Conservation (phyloP, 2,888 invertebrate genomes). For the Disparrhopalites patrizii region DNA sequence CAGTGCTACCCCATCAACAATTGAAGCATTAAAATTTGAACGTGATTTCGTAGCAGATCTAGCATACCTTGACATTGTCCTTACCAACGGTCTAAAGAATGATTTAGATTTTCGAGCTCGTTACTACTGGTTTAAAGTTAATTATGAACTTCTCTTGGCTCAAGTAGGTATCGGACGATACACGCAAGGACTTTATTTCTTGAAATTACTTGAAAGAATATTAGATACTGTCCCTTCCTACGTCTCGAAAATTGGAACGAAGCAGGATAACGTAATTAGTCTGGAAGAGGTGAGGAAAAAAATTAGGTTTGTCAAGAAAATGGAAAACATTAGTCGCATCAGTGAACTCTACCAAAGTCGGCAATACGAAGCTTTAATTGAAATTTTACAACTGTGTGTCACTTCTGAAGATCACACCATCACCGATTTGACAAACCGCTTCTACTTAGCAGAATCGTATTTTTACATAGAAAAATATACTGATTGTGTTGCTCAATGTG, state of each 20-base stretch:
- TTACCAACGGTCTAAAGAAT: constrained; percentile 6
- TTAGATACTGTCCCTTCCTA: background rate
- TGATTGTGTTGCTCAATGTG: constrained; percentile 37
- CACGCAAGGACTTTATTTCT: constrained; percentile 4
- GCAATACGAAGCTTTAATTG: constrained; percentile 63
- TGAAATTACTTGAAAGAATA: constrained; percentile 1
- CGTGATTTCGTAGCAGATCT: background rate
- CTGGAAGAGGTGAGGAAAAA: constrained; percentile 60
- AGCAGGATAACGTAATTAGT: constrained; percentile 34
- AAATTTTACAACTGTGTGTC: constrained; percentile 55
- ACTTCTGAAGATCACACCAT: constrained; percentile 17
- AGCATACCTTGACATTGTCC: constrained; percentile 10
- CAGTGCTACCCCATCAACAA: background rate
- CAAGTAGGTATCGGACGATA: constrained; percentile 1
- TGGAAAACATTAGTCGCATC: constrained; percentile 42
- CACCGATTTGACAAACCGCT: constrained; percentile 29
- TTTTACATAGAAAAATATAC: constrained; percentile 22
- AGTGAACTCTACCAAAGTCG: constrained; percentile 61
- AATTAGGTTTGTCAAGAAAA: constrained; percentile 32
- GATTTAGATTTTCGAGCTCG: constrained; percentile 5
- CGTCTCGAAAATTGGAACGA: constrained; percentile 25
- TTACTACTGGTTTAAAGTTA: constrained; percentile 25
- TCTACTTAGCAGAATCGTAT: constrained; percentile 35
- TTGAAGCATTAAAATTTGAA: constrained; percentile 10
- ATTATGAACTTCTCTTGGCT: constrained; percentile 16